Conservation (phyloP, 2,113 vertebrate genomes). For the Pionites leucogaster region DNA sequence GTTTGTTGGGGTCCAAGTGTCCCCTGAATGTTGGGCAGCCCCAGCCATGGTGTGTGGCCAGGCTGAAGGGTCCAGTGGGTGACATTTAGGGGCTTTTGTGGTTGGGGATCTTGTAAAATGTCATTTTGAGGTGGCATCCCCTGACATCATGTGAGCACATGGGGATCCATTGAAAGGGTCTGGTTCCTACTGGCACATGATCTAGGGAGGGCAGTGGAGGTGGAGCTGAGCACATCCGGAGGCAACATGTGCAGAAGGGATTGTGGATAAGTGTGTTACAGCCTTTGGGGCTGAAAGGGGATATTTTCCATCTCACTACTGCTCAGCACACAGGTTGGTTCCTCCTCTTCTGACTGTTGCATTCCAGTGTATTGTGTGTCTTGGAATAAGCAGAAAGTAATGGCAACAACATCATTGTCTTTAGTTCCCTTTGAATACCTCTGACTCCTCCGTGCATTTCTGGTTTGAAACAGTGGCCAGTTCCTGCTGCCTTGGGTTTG, state of each 20-base stretch:
- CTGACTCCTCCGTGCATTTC: neutral
- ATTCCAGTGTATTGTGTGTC: neutral
- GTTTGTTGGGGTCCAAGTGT: neutral
- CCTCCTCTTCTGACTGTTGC: neutral
- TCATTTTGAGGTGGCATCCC: neutral
- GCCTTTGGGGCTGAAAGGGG: neutral
- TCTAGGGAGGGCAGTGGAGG: neutral
- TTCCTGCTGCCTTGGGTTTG: neutral
- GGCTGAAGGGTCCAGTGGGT: neutral
- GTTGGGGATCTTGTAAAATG: neutral
- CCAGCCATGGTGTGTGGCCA: neutral
- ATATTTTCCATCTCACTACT: neutral
- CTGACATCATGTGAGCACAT: neutral
- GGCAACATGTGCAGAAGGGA: neutral
- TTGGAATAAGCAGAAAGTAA: neutral
- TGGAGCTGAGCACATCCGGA: neutral
- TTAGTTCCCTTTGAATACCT: neutral
- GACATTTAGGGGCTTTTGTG: neutral
- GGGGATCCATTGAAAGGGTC: neutral
- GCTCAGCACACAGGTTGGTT: neutral
- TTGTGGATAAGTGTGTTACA: neutral
- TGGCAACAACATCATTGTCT: neutral
- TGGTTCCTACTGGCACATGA: neutral
- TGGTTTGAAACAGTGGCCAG: neutral
- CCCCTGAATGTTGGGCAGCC: neutral